phyloP scores from a whole-genome alignment of 2,888 invertebrate genomes.

The Elegia similella region DNA sequence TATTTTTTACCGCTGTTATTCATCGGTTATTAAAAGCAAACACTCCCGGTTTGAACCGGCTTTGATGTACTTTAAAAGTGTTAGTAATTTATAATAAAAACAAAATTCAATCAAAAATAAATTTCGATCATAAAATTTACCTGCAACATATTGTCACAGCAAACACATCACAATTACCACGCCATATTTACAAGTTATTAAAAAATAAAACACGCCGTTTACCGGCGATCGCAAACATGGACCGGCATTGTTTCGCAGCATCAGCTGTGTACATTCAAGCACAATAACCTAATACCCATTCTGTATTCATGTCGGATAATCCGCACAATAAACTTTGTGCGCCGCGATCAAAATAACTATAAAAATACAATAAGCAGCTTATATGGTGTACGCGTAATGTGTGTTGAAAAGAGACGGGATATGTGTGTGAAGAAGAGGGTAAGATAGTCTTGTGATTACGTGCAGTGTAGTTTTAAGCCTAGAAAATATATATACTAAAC shows the following conservation, averaged over 20 bases:
- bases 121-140: background rate
- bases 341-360: constrained; percentile 78
- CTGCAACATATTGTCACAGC: background rate
- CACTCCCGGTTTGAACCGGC: too few relatives aligned
- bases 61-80: too few relatives aligned
- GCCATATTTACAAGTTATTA: constrained; percentile 61
- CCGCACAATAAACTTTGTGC: constrained; percentile 63
- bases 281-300: constrained; percentile 68
- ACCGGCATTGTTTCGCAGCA: constrained; percentile 55
- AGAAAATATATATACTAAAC: too few relatives aligned
- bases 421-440: constrained; percentile 17
- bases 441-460: background rate
- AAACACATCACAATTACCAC: constrained; percentile 3
- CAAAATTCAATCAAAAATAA: too few relatives aligned
- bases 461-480: too few relatives aligned
- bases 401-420: constrained; percentile 31
- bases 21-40: too few relatives aligned
- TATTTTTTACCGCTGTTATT: too few relatives aligned
- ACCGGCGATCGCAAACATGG: constrained; percentile 65
- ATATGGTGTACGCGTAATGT: constrained; percentile 70
- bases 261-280: constrained; percentile 72
- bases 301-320: constrained; percentile 71
- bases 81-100: too few relatives aligned
- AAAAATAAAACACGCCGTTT: constrained; percentile 45
- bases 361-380: constrained; percentile 80